Conservation (phyloP, 2,113 vertebrate genomes). For the Neogale vison region DNA sequence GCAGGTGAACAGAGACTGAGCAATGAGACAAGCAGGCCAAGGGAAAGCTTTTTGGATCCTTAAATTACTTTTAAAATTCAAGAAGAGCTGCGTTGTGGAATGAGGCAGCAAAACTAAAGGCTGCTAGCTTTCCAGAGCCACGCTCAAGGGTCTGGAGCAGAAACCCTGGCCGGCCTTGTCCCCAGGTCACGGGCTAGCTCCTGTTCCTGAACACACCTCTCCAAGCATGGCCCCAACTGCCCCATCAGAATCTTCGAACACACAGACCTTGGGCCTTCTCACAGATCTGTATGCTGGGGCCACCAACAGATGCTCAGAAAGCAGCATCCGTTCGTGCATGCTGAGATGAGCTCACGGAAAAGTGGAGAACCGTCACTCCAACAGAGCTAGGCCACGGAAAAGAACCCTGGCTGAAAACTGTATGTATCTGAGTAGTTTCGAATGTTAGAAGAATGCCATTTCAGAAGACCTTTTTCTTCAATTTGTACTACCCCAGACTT, state of each 20-base stretch:
- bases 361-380: background rate
- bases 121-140: background rate
- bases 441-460: background rate
- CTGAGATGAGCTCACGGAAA: background rate
- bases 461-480: background rate
- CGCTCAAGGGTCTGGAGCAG: background rate
- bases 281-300: background rate
- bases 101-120: background rate
- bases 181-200: background rate
- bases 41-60: background rate
- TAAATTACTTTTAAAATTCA: background rate
- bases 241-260: background rate
- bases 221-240: background rate
- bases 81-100: background rate
- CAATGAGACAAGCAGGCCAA: accelerated
- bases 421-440: background rate
- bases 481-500: constrained; percentile 5
- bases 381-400: background rate
- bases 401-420: background rate
- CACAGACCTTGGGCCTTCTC: background rate
- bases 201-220: background rate
- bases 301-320: background rate
- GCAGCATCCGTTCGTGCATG: accelerated
- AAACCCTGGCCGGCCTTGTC: background rate
- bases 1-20: background rate